Percentiles rank a stretch among this genome's conserved stretches.
Evolutionary conservation across 2,113 vertebrate genomes (phyloP).

Genomic region (Istiophorus platypterus): DNA sequence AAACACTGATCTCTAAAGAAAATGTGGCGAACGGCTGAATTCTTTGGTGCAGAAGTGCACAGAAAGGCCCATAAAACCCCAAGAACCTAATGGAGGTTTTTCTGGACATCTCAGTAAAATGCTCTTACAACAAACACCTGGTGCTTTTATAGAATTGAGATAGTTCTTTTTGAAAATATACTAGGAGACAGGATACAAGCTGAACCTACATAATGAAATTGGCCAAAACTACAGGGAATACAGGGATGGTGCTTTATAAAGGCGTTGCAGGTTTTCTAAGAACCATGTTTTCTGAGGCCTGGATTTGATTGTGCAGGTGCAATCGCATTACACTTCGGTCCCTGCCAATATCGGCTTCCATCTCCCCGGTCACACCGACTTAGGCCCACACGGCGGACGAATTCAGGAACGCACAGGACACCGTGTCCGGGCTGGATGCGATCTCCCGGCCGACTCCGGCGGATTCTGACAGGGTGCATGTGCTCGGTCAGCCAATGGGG

Average conservation of each 20-base stretch:
- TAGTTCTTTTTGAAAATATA: not conserved
- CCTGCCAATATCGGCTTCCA: not conserved
- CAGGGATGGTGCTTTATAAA: not conserved
- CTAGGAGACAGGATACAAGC: not conserved
- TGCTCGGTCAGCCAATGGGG: not conserved
- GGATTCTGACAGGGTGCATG: not conserved
- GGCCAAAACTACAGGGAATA: not conserved
- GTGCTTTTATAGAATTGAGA: not conserved
- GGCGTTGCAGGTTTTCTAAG: not conserved
- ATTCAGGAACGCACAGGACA: not conserved
- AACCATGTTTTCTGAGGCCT: not conserved
- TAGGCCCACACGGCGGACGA: not conserved
- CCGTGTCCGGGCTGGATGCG: too few species aligned
- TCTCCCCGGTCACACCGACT: not conserved
- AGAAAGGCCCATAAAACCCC: conserved; percentile 19
- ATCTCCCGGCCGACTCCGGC: not conserved
- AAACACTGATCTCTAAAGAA: not conserved
- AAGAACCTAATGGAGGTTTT: not conserved
- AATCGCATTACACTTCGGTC: not conserved
- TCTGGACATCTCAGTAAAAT: not conserved
- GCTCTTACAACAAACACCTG: not conserved
- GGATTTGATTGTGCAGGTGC: not conserved
- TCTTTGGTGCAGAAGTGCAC: not conserved
- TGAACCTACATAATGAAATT: not conserved
- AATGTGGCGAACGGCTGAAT: not conserved